phyloP scores from a whole-genome alignment of 2,888 invertebrate genomes.

The Acronicta aceris region DNA sequence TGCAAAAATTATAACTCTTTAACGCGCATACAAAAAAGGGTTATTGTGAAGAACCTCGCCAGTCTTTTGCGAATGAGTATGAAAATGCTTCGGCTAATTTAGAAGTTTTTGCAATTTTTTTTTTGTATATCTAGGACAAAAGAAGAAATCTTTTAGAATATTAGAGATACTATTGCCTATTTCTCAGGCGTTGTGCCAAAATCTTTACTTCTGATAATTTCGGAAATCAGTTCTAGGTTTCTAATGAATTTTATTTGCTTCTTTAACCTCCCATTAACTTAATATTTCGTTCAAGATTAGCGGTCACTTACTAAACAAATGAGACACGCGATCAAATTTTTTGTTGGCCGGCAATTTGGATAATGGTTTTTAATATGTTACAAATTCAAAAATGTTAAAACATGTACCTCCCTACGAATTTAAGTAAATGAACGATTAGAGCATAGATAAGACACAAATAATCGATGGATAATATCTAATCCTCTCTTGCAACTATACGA shows the following conservation, averaged over 20 bases:
- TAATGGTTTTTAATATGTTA: slow-evolving; percentile 41
- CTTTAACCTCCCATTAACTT: slow-evolving; percentile 20
- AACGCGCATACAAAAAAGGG: slow-evolving; percentile 73
- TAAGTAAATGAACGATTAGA: slow-evolving; percentile 22
- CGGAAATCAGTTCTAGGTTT: slow-evolving; percentile 1
- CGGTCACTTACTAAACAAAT: slow-evolving; percentile 45
- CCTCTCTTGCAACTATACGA: background rate
- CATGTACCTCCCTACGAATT: slow-evolving; percentile 11
- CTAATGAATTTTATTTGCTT: slow-evolving; percentile 15
- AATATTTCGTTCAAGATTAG: slow-evolving; percentile 37
- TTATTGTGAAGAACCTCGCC: slow-evolving; percentile 50
- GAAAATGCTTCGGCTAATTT: slow-evolving; percentile 64
- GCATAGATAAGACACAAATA: too few relatives aligned
- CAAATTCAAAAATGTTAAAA: slow-evolving; percentile 14
- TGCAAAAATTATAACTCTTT: slow-evolving; percentile 80
- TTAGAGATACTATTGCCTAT: background rate
- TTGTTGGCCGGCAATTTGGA: slow-evolving; percentile 39
- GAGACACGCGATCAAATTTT: slow-evolving; percentile 47
- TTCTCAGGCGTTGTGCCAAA: slow-evolving; percentile 18
- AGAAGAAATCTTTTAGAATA: slow-evolving; percentile 24
- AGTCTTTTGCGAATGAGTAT: slow-evolving; percentile 58
- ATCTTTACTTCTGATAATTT: slow-evolving; percentile 1
- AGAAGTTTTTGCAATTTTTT: slow-evolving; percentile 55
- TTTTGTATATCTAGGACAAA: slow-evolving; percentile 43
- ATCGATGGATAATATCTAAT: background rate